Evolutionary conservation across 2,113 vertebrate species (phyloP).

Genomic region (Catharus bicknelli): DNA sequence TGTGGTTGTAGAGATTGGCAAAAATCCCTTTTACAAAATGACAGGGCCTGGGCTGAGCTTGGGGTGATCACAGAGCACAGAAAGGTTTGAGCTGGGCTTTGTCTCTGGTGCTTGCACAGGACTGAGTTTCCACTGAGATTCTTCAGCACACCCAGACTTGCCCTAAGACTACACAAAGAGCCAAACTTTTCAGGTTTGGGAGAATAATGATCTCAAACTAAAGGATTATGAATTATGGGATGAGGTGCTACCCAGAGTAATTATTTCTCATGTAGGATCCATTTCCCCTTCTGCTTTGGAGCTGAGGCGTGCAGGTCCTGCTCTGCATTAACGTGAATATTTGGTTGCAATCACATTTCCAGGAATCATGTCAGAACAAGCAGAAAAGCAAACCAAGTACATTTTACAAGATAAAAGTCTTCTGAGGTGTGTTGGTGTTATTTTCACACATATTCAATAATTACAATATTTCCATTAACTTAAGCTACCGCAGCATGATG

Average conservation of each 20-base stretch:
- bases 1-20: not conserved
- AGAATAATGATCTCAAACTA: not conserved
- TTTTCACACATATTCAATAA: not conserved
- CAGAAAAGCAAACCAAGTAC: not conserved
- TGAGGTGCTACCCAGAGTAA: not conserved
- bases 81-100: not conserved
- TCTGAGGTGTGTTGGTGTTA: not conserved
- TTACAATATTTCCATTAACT: constrained; percentile 13
- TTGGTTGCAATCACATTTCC: not conserved
- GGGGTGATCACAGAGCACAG: not conserved
- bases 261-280: not conserved
- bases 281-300: not conserved
- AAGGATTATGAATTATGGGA: not conserved
- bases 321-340: not conserved
- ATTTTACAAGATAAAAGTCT: not conserved
- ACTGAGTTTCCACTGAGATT: not conserved
- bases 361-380: not conserved
- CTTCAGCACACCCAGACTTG: not conserved
- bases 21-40: not conserved
- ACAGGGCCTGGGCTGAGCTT: not conserved
- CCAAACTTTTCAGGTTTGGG: not conserved
- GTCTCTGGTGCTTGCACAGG: not conserved
- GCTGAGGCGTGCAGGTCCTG: fast-evolving
- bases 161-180: fast-evolving
- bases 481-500: not conserved